phyloP scores from a whole-genome alignment of 53 echinoderm and acorn worm genomes.

The Astropecten irregularis region DNA sequence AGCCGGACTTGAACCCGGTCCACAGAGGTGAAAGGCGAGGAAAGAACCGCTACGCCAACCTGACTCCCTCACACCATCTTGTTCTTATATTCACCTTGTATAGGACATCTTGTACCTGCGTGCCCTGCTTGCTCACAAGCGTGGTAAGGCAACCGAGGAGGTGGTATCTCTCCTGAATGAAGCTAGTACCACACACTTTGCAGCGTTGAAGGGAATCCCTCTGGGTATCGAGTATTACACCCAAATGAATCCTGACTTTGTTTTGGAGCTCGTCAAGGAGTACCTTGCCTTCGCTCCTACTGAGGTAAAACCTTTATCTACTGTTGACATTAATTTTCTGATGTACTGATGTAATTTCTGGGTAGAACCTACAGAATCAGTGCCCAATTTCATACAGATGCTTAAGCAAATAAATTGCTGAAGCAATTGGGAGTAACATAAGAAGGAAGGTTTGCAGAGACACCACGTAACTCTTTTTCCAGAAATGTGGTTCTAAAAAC shows the following conservation, averaged over 20 bases:
- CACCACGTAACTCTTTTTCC: no score
- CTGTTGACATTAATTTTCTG: not conserved
- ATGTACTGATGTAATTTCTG: not conserved
- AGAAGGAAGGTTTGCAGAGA: no score
- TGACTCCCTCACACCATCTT: no score
- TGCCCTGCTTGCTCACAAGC: slow-evolving; percentile 81
- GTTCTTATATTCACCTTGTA: no score
- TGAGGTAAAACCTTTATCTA: slow-evolving; percentile 59
- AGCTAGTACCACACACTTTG: slow-evolving; percentile 87
- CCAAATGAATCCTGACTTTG: slow-evolving; percentile 92
- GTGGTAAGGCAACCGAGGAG: slow-evolving; percentile 78
- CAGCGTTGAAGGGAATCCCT: slow-evolving; percentile 83
- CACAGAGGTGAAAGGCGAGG: no score
- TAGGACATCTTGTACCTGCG: slow-evolving; percentile 80
- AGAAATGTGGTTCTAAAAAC: no score
- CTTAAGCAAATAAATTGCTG: no score
- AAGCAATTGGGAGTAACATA: no score
- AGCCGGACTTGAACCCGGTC: no score
- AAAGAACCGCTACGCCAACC: no score
- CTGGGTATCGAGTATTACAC: slow-evolving; percentile 83
- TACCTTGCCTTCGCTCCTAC: slow-evolving; percentile 93
- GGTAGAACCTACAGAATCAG: not conserved
- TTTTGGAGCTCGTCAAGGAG: slow-evolving; percentile 89
- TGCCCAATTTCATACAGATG: no score
- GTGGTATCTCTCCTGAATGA: slow-evolving; percentile 80